These are phyloP conservation scores for Adelosebastes latens DNA, from an alignment of 2,797 vertebrate species.

Conservation along the genomic window DNA sequence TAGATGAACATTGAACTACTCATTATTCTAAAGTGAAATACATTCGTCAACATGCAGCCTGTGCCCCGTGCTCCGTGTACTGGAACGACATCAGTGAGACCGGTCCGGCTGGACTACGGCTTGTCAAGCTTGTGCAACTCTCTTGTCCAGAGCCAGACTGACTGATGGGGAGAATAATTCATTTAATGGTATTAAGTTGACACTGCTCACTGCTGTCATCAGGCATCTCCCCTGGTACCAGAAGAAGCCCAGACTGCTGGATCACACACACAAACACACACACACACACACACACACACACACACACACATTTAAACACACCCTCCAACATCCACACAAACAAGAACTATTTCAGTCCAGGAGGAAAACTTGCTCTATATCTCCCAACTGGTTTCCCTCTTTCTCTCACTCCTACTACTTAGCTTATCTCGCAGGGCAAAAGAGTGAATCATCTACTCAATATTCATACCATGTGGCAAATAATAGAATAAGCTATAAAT, in stretches of 20 bases:
- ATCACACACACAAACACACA: background rate
- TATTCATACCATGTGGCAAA: background rate
- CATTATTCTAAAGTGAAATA: background rate
- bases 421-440: background rate
- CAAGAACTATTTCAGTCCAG: background rate
- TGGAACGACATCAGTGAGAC: background rate
- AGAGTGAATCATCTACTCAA: background rate
- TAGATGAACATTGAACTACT: background rate
- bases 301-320: background rate
- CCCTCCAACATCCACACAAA: background rate
- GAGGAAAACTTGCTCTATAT: background rate
- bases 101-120: background rate
- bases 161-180: slow-evolving; percentile 71
- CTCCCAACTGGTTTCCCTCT: background rate
- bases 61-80: background rate
- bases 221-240: slow-evolving; percentile 35
- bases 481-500: background rate
- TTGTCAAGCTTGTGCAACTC: slow-evolving; percentile 24
- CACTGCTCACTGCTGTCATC: slow-evolving; percentile 63
- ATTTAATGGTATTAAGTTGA: slow-evolving; percentile 68
- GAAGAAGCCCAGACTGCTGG: slow-evolving; percentile 10
- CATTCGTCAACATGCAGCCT: background rate
- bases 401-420: background rate
- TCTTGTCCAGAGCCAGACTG: slow-evolving; percentile 49
- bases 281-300: background rate